phyloP scores from a whole-genome alignment of 2,113 vertebrate genomes.

The Petroica traversi region DNA sequence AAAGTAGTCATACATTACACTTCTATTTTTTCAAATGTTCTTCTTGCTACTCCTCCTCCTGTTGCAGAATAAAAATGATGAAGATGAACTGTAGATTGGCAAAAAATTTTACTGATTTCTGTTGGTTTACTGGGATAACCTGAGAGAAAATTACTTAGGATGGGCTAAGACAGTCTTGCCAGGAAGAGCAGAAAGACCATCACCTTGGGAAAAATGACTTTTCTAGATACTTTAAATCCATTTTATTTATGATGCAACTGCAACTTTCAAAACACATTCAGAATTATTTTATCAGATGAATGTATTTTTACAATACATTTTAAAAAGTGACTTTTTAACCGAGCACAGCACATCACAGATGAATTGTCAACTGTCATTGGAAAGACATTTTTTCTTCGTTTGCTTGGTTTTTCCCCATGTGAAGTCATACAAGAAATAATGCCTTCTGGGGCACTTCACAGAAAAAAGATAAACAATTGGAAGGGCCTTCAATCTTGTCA shows the following conservation, averaged over 20 bases:
- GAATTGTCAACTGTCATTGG: not conserved
- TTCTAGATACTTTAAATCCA: not conserved
- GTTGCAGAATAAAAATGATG: not conserved
- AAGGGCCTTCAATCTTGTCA: constrained; percentile 34
- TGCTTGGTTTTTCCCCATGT: not conserved
- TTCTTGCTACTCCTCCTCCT: not conserved
- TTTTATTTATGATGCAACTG: not conserved
- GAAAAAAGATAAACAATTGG: not conserved
- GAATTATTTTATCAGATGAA: not conserved
- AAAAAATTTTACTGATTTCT: not conserved
- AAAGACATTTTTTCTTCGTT: not conserved
- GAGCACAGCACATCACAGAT: not conserved
- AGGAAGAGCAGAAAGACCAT: not conserved
- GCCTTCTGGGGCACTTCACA: not conserved
- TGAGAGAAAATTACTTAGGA: not conserved
- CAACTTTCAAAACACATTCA: not conserved
- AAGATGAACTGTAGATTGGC: not conserved
- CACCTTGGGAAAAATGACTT: not conserved
- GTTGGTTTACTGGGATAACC: not conserved
- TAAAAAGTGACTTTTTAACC: not conserved
- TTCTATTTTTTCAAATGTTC: not conserved
- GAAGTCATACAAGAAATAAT: constrained; percentile 26
- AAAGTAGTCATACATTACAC: not conserved
- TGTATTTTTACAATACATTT: not conserved
- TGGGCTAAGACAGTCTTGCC: not conserved